Evolutionary conservation across 2,797 vertebrate genomes (phyloP).

Genomic region (Manis javanica): DNA sequence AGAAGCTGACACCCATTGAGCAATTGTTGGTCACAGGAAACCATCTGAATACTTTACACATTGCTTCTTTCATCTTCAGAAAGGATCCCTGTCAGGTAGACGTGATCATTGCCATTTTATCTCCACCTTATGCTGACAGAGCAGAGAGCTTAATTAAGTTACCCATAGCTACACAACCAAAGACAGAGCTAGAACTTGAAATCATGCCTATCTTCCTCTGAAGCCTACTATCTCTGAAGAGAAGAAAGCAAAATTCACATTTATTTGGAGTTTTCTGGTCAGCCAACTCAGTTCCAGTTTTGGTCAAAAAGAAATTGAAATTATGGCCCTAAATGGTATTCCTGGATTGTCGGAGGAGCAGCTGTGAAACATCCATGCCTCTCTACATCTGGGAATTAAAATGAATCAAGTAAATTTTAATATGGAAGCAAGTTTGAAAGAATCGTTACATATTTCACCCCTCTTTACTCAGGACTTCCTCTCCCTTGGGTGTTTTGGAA

Average conservation of each 20-base stretch:
- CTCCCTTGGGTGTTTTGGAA: conserved; percentile 6
- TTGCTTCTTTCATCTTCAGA: conserved; percentile 11
- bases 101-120: background rate
- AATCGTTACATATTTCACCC: background rate
- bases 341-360: conserved; percentile 26
- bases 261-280: conserved; percentile 45
- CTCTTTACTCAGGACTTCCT: conserved; percentile 18
- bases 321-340: background rate
- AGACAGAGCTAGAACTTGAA: conserved; percentile 1
- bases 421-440: conserved; percentile 32
- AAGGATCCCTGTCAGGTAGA: background rate
- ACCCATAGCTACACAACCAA: background rate
- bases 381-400: background rate
- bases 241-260: conserved; percentile 8
- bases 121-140: background rate
- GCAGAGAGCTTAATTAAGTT: background rate
- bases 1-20: background rate
- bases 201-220: background rate
- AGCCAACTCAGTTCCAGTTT: conserved; percentile 32
- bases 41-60: background rate
- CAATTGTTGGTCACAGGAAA: background rate
- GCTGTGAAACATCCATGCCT: background rate
- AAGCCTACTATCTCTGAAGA: background rate
- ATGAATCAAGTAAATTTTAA: conserved; percentile 55
- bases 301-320: background rate